These are phyloP conservation scores for Cephalopachus bancanus DNA, from an alignment of 2,797 vertebrate species.

Conservation along the genomic window DNA sequence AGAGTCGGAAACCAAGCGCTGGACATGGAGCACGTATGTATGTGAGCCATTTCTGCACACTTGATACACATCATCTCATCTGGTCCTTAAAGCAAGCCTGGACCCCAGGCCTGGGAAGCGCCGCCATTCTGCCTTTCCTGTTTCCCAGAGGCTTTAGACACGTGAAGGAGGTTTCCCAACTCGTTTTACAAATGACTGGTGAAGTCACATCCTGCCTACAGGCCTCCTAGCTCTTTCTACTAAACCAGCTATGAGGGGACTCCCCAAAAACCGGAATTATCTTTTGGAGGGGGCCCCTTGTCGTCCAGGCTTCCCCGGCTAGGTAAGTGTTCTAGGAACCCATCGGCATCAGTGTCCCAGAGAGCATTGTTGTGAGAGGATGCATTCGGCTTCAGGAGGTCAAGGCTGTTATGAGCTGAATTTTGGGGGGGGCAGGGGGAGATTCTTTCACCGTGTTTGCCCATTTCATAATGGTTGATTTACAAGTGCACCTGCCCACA, in stretches of 20 bases:
- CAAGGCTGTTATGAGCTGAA: too few relatives aligned
- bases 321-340: too few relatives aligned
- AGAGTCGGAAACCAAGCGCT: background rate
- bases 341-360: too few relatives aligned
- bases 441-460: too few relatives aligned
- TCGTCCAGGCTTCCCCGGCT: too few relatives aligned
- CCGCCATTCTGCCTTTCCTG: background rate
- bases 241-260: background rate
- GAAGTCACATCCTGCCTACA: background rate
- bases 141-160: background rate
- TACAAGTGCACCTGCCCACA: too few relatives aligned
- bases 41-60: background rate
- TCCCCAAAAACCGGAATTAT: too few relatives aligned
- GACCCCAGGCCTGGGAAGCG: background rate
- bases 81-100: slow-evolving; percentile 40
- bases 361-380: too few relatives aligned
- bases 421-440: too few relatives aligned
- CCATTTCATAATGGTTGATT: too few relatives aligned
- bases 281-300: too few relatives aligned
- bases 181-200: background rate
- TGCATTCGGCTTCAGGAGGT: too few relatives aligned
- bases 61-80: background rate
- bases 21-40: background rate
- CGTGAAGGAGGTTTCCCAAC: slow-evolving; percentile 18
- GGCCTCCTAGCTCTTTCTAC: background rate